Percentiles rank a stretch among this genome's conserved stretches.
These are phyloP conservation scores for Tolmerus cingulatus DNA, from an alignment of 2,888 invertebrate species.

Conservation along the genomic window DNA sequence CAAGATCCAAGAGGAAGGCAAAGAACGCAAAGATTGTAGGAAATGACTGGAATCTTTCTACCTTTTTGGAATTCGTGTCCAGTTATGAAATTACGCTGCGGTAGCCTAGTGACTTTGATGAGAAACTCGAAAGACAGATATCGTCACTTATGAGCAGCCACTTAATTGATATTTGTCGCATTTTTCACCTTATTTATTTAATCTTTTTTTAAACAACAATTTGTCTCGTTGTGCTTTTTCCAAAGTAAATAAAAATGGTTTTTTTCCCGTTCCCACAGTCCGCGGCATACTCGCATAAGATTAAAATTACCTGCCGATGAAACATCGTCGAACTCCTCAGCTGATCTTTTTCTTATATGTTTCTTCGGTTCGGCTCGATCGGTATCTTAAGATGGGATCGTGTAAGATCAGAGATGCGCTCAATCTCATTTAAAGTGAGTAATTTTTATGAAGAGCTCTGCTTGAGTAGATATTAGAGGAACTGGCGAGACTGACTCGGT, in stretches of 20 bases:
- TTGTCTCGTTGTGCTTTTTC: not conserved
- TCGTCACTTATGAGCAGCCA: not conserved
- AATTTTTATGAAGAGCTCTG: not conserved
- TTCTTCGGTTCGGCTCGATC: not conserved
- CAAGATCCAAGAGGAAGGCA: not conserved
- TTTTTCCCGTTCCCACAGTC: constrained; percentile 25
- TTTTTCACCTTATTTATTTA: not conserved
- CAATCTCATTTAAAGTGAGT: not conserved
- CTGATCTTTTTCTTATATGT: not conserved
- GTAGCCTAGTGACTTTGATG: not conserved
- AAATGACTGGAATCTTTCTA: not conserved
- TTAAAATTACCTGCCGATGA: not conserved
- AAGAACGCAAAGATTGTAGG: not conserved
- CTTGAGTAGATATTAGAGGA: not conserved
- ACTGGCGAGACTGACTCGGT: not conserved
- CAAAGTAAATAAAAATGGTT: not conserved
- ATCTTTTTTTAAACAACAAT: not conserved
- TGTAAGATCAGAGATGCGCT: not conserved
- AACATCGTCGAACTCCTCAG: not conserved
- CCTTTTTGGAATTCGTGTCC: not conserved
- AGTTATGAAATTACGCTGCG: not conserved
- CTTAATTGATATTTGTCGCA: not conserved
- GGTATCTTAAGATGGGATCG: not conserved
- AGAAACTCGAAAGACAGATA: not conserved
- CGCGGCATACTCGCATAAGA: not conserved